These are phyloP conservation scores for Crossocerus cetratus DNA, from an alignment of 2,888 invertebrate genomes.

Conservation along the genomic window DNA sequence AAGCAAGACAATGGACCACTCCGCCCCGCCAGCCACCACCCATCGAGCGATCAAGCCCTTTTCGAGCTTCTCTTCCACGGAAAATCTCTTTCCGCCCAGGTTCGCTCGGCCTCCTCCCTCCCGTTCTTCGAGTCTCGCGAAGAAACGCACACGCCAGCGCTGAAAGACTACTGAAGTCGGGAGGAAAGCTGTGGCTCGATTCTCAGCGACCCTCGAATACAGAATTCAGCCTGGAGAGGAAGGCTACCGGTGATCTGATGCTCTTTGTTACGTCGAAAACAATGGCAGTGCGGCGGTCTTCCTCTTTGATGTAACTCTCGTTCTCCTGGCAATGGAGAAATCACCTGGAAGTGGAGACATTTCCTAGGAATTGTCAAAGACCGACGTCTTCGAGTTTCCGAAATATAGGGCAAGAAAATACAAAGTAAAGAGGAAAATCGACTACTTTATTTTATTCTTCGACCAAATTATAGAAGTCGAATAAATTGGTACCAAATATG, in stretches of 20 bases:
- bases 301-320: background rate
- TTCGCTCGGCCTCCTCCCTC: constrained; percentile 3
- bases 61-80: constrained; percentile 51
- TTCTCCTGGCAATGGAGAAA: no score
- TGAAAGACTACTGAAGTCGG: background rate
- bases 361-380: no score
- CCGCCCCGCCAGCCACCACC: constrained; percentile 34
- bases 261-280: no score
- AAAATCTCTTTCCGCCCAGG: constrained; percentile 48
- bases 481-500: no score
- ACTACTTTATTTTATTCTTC: no score
- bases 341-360: no score
- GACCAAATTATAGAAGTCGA: no score
- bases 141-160: no score
- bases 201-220: background rate
- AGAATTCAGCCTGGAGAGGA: background rate
- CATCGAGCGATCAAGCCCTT: constrained; percentile 34
- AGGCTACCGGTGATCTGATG: no score
- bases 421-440: no score
- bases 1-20: constrained; percentile 68
- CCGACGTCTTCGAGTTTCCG: no score
- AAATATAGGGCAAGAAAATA: no score
- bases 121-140: background rate
- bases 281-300: constrained; percentile 15
- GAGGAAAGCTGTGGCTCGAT: background rate